Evolutionary conservation across 92 coral and sea anemone species (phyloP), one percentile per base, ranked within the genome.

Genomic region (Porites rus): DNA sequence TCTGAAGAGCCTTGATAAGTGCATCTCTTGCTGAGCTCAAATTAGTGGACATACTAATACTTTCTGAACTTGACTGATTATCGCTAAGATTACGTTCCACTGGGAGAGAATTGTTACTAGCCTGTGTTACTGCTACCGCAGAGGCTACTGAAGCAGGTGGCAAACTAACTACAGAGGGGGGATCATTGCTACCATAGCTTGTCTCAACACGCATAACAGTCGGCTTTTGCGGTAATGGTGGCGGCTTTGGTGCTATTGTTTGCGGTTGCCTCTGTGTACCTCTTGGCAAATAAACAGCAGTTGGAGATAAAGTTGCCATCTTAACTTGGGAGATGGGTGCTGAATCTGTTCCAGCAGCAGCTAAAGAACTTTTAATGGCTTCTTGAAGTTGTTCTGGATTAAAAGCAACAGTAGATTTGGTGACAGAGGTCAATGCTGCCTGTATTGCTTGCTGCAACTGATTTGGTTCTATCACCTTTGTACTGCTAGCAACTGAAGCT

Each of bases 401-500:
- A 64, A 73, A 50, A 5, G 79, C 72, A 9, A 62, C 64, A 60
- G 87, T 25, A 22, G 80, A 62, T 63, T 83, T 50, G 17, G 87
- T 74, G 24, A 83, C 80, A 20, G 80, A 22, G 14, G 51, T 22
- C 51, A 83, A 18, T 2, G 87, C 79, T 74, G 52, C 64, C 43
- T 83, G 87, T 52, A 83, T 74, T 50, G 87, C 87, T 21, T 74
- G 67, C 22, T 83, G 80, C 10, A 83, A 66, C n/a, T 72, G 87
- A 24, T 51, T 64, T 2, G 87, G 79, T 6, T 83, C 80, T 46
- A 83, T n/a, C 8, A 43, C 51, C 64, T 43, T 60, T 51, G 87
- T 19, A 28, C 63, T 79, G 28, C 51, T 74, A 17, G 43, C 54
- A 12, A 83, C 7, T 38, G 87, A 61, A n/a, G 87, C 80, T 8